Evolutionary conservation across 2,888 invertebrate genomes (phyloP).

Genomic region (Synanthedon myopaeformis): DNA sequence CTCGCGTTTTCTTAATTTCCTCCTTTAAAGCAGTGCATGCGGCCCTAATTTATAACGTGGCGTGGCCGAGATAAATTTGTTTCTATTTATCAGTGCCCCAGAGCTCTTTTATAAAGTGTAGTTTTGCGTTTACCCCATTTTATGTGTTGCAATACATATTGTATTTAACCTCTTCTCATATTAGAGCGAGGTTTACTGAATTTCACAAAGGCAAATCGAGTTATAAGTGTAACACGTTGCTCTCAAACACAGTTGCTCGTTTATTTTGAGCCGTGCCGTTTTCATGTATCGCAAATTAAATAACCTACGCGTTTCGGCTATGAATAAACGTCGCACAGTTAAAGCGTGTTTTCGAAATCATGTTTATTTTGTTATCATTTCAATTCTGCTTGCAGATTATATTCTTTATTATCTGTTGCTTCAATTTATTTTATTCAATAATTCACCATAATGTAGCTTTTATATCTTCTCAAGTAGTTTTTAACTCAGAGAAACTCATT

Average conservation of each 20-base stretch:
- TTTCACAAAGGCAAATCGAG: conserved; percentile 59
- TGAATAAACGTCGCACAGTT: conserved; percentile 23
- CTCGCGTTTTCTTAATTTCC: conserved; percentile 44
- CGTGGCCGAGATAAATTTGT: conserved; percentile 44
- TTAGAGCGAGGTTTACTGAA: conserved; percentile 42
- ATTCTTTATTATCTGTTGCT: too few species aligned
- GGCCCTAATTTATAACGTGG: conserved; percentile 41
- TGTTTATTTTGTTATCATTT: too few species aligned
- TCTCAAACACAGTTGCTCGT: conserved; percentile 43
- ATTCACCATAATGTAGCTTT: too few species aligned
- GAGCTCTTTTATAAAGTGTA: not conserved
- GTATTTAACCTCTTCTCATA: conserved; percentile 51
- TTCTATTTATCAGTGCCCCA: conserved; percentile 35
- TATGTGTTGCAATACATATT: conserved; percentile 37
- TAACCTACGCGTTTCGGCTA: conserved; percentile 44
- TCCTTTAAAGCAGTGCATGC: conserved; percentile 33
- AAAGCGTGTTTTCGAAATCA: too few species aligned
- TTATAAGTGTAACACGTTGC: conserved; percentile 50
- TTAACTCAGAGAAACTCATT: too few species aligned
- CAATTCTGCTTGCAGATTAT: too few species aligned
- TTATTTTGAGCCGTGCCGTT: conserved; percentile 47
- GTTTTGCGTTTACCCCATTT: not conserved
- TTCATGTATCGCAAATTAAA: conserved; percentile 60
- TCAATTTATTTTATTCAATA: too few species aligned
- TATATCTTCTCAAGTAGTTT: too few species aligned